Conservation (phyloP, 2,797 vertebrate species). For the Clarias pachynema region DNA sequence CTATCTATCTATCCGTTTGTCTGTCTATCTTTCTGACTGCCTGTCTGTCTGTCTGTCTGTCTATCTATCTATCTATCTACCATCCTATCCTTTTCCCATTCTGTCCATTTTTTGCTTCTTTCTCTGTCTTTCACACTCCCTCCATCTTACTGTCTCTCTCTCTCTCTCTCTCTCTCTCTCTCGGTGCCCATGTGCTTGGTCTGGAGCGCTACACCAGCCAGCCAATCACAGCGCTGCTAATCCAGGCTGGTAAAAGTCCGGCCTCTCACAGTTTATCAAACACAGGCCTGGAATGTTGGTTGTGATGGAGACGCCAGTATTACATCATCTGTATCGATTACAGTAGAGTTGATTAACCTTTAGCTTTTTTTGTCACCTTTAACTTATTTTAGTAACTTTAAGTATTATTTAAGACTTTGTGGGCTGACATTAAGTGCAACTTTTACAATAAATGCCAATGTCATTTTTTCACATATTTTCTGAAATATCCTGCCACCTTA, state of each 20-base stretch:
- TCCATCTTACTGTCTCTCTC: too few relatives aligned
- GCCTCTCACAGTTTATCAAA: neutral
- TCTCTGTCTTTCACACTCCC: too few relatives aligned
- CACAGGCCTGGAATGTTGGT: neutral
- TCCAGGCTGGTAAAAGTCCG: neutral
- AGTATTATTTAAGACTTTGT: neutral
- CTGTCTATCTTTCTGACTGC: too few relatives aligned
- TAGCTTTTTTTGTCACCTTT: neutral
- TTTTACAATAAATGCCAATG: neutral
- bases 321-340: neutral
- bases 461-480: neutral
- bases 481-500: neutral
- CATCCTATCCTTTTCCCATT: too few relatives aligned
- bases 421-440: neutral
- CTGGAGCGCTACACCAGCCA: neutral
- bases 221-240: conserved; percentile 23
- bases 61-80: too few relatives aligned
- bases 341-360: too few relatives aligned
- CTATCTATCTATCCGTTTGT: too few relatives aligned
- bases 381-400: neutral
- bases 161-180: too few relatives aligned
- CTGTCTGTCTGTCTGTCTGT: too few relatives aligned
- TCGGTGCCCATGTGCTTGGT: neutral
- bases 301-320: neutral
- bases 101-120: too few relatives aligned